Percentiles rank a stretch among this genome's conserved stretches.
phyloP scores from a whole-genome alignment of 2,888 invertebrate genomes.

The Pammene aurita region DNA sequence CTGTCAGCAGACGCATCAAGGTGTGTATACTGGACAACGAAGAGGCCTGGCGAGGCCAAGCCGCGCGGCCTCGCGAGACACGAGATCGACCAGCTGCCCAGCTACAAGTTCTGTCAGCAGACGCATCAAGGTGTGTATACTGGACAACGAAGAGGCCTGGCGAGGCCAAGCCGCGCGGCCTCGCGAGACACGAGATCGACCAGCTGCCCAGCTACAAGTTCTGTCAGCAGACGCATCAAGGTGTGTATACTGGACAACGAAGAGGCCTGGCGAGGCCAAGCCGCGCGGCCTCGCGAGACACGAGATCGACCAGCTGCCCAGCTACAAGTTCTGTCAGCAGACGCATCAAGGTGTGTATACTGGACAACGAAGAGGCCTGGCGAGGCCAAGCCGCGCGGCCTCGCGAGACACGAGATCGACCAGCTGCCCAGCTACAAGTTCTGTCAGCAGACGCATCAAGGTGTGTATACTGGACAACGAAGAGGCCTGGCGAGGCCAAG shows the following conservation, averaged over 20 bases:
- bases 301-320: conserved; percentile 96
- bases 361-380: no score
- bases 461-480: no score
- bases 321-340: conserved; percentile 91
- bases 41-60: conserved; percentile 96
- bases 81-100: conserved; percentile 96
- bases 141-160: no score
- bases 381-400: conserved; percentile 96
- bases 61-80: conserved; percentile 93
- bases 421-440: conserved; percentile 95
- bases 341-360: conserved; percentile 86
- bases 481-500: conserved; percentile 96
- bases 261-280: conserved; percentile 96
- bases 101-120: conserved; percentile 91
- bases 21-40: no score
- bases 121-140: conserved; percentile 86
- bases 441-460: conserved; percentile 88
- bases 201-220: conserved; percentile 95
- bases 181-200: conserved; percentile 94
- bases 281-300: conserved; percentile 93
- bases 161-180: conserved; percentile 96
- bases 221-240: conserved; percentile 88
- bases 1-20: conserved; percentile 88
- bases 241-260: no score
- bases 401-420: conserved; percentile 94